phyloP scores from a whole-genome alignment of 2,797 vertebrate genomes.

The Dryobates pubescens region DNA sequence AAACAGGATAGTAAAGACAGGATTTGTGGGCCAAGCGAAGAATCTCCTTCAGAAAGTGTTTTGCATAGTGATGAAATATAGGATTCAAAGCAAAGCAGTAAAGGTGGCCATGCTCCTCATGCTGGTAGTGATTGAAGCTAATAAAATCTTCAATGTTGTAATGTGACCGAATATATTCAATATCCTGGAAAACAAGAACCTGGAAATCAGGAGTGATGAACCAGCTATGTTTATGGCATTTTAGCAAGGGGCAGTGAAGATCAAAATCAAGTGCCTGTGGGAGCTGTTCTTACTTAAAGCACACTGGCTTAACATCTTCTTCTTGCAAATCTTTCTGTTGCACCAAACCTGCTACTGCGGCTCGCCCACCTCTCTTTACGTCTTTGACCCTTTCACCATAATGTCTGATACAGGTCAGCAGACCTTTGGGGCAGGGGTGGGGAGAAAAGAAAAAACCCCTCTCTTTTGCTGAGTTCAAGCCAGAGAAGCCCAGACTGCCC shows the following conservation, averaged over 20 bases:
- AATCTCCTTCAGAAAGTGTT: conserved; percentile 88
- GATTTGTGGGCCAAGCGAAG: conserved; percentile 87
- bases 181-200: conserved; percentile 79
- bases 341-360: not conserved
- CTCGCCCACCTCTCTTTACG: not conserved
- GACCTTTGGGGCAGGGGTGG: not conserved
- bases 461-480: not conserved
- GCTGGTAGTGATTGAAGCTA: conserved; percentile 84
- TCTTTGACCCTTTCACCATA: not conserved
- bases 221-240: not conserved
- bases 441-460: fast-evolving
- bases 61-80: conserved; percentile 81
- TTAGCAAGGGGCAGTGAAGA: not conserved
- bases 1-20: conserved; percentile 86
- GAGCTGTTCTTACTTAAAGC: not conserved
- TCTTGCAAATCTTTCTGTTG: not conserved
- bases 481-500: not conserved
- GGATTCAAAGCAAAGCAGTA: conserved; percentile 85
- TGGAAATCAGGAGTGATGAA: not conserved
- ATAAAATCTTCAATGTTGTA: conserved; percentile 94
- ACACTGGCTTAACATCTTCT: not conserved
- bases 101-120: conserved; percentile 87
- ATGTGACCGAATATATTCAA: conserved; percentile 87
- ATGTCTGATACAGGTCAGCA: not conserved
- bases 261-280: not conserved